A percentile compares a stretch with the other conserved stretches of the same genome.
These are phyloP conservation scores for Trichomycterus rosablanca DNA, from an alignment of 2,113 vertebrate species.

Conservation along the genomic window DNA sequence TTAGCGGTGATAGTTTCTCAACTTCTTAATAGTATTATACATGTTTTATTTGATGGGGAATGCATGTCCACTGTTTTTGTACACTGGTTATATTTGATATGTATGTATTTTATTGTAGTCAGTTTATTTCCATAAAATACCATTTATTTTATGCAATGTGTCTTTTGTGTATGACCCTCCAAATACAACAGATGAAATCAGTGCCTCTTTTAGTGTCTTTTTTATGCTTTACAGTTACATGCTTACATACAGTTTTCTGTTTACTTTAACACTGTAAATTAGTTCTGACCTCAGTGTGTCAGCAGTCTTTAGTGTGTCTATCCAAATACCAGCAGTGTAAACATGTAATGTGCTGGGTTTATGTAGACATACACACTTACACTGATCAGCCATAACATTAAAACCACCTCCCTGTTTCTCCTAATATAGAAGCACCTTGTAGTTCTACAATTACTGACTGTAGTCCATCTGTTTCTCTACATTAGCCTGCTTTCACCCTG, in stretches of 20 bases:
- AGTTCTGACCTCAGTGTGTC: constrained; percentile 15
- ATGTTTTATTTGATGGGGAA: constrained; percentile 24
- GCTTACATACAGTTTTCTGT: background rate
- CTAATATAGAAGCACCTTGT: too few relatives aligned
- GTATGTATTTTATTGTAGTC: constrained; percentile 93
- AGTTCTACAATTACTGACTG: too few relatives aligned
- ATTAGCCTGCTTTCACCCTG: too few relatives aligned
- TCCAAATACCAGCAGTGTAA: background rate
- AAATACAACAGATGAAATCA: constrained; percentile 34
- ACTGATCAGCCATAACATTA: too few relatives aligned
- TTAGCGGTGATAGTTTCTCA: background rate
- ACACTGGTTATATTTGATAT: constrained; percentile 89
- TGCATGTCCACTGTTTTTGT: constrained; percentile 71
- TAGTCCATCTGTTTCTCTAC: too few relatives aligned
- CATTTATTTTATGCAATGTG: constrained; percentile 77
- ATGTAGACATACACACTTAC: too few relatives aligned
- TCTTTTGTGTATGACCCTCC: constrained; percentile 48
- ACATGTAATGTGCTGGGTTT: background rate
- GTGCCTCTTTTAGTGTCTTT: background rate
- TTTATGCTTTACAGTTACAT: background rate
- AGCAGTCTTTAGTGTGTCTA: constrained; percentile 10
- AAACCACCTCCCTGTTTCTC: too few relatives aligned
- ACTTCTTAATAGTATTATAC: constrained; percentile 16
- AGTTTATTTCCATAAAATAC: constrained; percentile 81
- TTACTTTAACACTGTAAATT: background rate